phyloP scores from a whole-genome alignment of 2,888 invertebrate species.

The Tubiluchus corallicola region DNA sequence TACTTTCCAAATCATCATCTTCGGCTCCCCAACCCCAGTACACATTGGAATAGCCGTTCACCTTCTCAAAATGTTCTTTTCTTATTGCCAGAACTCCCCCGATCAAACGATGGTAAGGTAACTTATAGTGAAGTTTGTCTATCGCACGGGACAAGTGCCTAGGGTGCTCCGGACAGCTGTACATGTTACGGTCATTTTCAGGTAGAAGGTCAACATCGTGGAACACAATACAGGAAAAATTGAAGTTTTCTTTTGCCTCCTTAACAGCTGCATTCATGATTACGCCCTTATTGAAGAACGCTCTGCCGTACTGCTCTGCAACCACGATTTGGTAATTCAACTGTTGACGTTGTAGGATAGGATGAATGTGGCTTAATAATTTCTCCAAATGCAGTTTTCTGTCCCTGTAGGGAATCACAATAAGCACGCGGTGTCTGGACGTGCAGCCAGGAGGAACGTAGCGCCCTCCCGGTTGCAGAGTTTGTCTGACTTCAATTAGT shows the following conservation, averaged over 20 bases:
- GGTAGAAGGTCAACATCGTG: constrained; percentile 33
- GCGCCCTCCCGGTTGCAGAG: too few species aligned
- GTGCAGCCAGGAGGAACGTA: too few species aligned
- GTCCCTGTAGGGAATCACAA: constrained; percentile 27
- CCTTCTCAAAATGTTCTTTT: constrained; percentile 25
- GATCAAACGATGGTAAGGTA: constrained; percentile 32
- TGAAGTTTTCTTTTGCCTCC: constrained; percentile 18
- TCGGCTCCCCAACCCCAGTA: constrained; percentile 31
- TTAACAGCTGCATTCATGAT: constrained; percentile 24
- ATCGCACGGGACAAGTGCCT: too few species aligned
- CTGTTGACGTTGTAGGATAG: constrained; percentile 22
- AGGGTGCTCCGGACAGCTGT: constrained; percentile 28
- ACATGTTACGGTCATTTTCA: constrained; percentile 29
- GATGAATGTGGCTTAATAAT: constrained; percentile 22
- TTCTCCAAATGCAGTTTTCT: constrained; percentile 21
- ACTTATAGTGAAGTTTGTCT: too few species aligned
- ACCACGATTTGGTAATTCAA: constrained; percentile 25
- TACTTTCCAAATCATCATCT: constrained; percentile 23
- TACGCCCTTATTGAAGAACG: constrained; percentile 23
- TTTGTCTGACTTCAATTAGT: too few species aligned
- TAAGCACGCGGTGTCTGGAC: too few species aligned
- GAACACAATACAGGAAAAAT: constrained; percentile 24
- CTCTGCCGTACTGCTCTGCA: constrained; percentile 22
- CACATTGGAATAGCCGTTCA: constrained; percentile 35
- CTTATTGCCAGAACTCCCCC: constrained; percentile 31